Evolutionary conservation across 2,888 invertebrate genomes (phyloP), one percentile per base, ranked within the genome.

Genomic region (Leucophenga maculata): DNA sequence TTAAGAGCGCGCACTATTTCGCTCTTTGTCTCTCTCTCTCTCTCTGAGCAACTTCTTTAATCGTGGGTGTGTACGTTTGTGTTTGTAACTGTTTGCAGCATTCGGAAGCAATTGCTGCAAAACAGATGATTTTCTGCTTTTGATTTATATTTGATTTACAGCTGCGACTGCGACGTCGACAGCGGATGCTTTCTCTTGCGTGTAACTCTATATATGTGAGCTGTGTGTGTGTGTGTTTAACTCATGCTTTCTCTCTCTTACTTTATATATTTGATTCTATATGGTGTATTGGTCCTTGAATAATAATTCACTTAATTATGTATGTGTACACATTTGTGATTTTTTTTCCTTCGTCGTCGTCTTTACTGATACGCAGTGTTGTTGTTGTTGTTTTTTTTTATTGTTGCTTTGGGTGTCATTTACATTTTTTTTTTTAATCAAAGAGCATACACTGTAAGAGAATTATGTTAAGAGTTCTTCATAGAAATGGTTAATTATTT

Each of bases 111-210:
- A 50, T 2, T 26, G 3, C 59, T 14, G 8, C n/a, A 64, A 26
- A 64, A 20, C 62, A 64, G 46, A 64, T 64, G 62, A 64, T 64
- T 48, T 62, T 64, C 73, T 79, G 77, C 77, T 73, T 74, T 78
- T 79, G 78, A 78, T 80, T 79, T 80, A 71, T 69, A 76, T 81
- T 75, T 82, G 74, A 79, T 81, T 80, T 80, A 75, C 69, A 69
- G n/a, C n/a, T n/a, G n/a, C n/a, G n/a, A n/a, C n/a, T 22, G 18
- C 64, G 64, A 55, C 69, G 22, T 11, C 6, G 65, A 3, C 50
- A 26, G 2, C 48, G 50, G 39, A 39, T 39, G 39, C 8, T 39
- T 73, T 69, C 70, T 50, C 2, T 16, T 48, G 52, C 55, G 31
- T 50, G 55, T 31, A 26, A 26, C 57, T 54, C 16, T 64, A 20